Percentiles rank a stretch among this genome's conserved stretches.
These are phyloP conservation scores for Pseudopipra pipra DNA, from an alignment of 2,113 vertebrate species.

Conservation along the genomic window DNA sequence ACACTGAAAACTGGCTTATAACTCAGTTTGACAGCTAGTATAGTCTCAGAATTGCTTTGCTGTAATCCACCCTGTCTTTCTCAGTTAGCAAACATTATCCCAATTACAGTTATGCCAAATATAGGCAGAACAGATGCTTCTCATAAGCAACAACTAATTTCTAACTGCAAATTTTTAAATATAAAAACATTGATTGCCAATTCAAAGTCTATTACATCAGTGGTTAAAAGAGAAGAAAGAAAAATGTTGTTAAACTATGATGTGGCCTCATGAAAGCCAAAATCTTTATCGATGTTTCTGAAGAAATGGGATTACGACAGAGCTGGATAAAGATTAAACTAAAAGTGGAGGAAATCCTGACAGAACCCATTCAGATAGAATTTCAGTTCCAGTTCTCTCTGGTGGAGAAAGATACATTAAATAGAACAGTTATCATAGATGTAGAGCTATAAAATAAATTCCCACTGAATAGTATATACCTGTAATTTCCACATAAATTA, in stretches of 20 bases:
- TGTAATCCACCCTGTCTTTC: neutral
- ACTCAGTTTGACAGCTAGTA: neutral
- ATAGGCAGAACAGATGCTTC: slow-evolving; percentile 18
- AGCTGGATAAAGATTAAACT: neutral
- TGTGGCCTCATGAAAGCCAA: neutral
- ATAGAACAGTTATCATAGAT: neutral
- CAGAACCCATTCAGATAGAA: neutral
- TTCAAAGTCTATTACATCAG: neutral
- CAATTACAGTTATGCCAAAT: slow-evolving; percentile 2
- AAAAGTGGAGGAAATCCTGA: neutral
- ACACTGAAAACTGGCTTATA: slow-evolving; percentile 30
- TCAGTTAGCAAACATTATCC: slow-evolving; percentile 18
- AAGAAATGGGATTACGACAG: neutral
- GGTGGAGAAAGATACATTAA: neutral
- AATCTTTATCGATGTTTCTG: neutral
- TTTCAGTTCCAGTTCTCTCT: neutral
- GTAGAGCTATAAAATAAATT: neutral
- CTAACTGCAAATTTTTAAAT: neutral
- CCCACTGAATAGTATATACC: neutral
- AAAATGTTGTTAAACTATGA: neutral
- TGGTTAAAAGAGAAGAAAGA: neutral
- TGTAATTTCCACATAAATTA: neutral
- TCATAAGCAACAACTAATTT: neutral
- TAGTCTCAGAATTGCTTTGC: neutral
- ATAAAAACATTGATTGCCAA: neutral